Evolutionary conservation across 1,140 invertebrate species (phyloP), one percentile per base, ranked within the genome.

Genomic region (Tyrophagus putrescentiae): DNA sequence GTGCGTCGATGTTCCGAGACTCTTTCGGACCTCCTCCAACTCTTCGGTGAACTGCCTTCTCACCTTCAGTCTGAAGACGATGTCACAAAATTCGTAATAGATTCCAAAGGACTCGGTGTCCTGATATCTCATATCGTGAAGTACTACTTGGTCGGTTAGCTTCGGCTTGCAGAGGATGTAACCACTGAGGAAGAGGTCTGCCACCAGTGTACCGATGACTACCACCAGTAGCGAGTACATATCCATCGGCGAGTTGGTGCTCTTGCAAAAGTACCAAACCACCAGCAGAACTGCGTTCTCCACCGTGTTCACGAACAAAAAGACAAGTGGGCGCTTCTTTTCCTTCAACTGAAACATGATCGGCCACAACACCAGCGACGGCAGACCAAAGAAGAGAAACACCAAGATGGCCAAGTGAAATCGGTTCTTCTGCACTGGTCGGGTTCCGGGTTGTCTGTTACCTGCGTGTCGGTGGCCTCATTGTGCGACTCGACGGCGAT

Each of bases 41-140:
- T 60, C 28, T 54, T 23, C 13, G 3, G 28, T 29, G 36, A 65
- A 60, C n/a, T 64, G 41, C 25, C 58, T 44, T 36, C 59, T 63
- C 9, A 48, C 62, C 13, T 60, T 61, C 4, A 68, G 34, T 39
- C 66, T 66, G 56, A 68, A 68, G 11, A 67, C 64, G 7, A 62
- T 54, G 28, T 68, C 64, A 60, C 68, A 68, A 41, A 68, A 68
- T 18, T 68, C 68, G 48, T 65, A 68, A 58, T 66, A 68, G 52
- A 68, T 68, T 0, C 68, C 68, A 41, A 63, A 68, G 13, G 59
- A 50, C 1, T 41, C 36, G 1, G 29, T 57, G 16, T 32, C 50
- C 4, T 34, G 11, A 16, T n/a, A 39, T 52, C 62, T 60, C 52
- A 68, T 68, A 18, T 68, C 64, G 28, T 65, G 58, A 3, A 66